Evolutionary conservation across 2,888 invertebrate genomes (phyloP).

Genomic region (Apodemia mormo): DNA sequence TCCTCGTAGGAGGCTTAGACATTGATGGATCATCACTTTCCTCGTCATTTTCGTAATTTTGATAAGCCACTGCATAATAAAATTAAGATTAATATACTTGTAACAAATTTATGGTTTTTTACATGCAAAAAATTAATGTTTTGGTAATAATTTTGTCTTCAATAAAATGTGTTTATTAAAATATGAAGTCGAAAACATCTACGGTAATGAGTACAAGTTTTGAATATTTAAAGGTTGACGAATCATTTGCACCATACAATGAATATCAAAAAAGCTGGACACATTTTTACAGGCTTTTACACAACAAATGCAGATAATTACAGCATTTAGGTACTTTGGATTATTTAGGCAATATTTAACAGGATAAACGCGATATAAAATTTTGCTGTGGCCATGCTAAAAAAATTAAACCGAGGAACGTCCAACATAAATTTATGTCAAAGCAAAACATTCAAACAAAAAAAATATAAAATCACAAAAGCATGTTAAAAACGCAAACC

Average conservation of each 20-base stretch:
- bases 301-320: neutral
- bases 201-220: neutral
- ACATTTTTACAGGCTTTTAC: conserved; percentile 7
- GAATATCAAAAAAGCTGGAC: conserved; percentile 6
- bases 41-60: conserved; percentile 75
- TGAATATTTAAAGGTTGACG: neutral
- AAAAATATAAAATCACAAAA: neutral
- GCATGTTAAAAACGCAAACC: neutral
- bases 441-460: neutral
- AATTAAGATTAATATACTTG: neutral
- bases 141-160: conserved; percentile 3
- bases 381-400: conserved; percentile 4
- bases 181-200: conserved; percentile 19
- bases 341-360: neutral
- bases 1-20: conserved; percentile 68
- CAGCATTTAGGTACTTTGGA: conserved; percentile 1
- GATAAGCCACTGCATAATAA: conserved; percentile 56
- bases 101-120: neutral
- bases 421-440: neutral
- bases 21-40: conserved; percentile 64
- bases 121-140: conserved; percentile 1
- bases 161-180: too few relatives aligned
- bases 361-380: conserved; percentile 9
- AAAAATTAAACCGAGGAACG: neutral
- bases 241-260: conserved; percentile 12